Conservation (phyloP, 2,797 vertebrate genomes). For the Helostoma temminkii region DNA sequence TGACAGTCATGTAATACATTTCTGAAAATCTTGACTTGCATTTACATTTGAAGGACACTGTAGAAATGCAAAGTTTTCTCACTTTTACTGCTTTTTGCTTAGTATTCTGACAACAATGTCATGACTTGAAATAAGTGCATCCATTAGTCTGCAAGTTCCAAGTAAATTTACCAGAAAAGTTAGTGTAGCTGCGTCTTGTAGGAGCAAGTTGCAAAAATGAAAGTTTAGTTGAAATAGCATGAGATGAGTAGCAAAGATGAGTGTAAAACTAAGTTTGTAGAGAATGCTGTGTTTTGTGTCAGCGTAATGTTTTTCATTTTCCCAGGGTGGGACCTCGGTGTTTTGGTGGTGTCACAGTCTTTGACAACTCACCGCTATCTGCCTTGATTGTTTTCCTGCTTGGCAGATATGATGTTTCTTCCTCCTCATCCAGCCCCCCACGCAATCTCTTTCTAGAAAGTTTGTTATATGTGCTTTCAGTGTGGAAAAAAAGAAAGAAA, state of each 20-base stretch:
- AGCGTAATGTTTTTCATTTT: constrained; percentile 65
- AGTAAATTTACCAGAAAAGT: constrained; percentile 59
- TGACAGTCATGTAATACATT: neutral
- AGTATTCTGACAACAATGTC: constrained; percentile 41
- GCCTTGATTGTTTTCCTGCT: constrained; percentile 74
- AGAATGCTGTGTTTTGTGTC: constrained; percentile 51
- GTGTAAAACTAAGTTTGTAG: constrained; percentile 28
- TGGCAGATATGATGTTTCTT: constrained; percentile 72
- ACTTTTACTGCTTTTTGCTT: constrained; percentile 30
- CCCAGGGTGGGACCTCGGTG: constrained; percentile 56
- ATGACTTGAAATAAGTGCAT: constrained; percentile 45
- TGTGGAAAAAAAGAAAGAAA: constrained; percentile 7
- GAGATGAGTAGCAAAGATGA: constrained; percentile 32
- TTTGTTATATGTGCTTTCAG: constrained; percentile 71
- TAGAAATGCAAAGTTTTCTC: constrained; percentile 17
- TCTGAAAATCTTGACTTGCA: neutral
- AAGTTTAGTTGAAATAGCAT: constrained; percentile 37
- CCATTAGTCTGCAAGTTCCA: constrained; percentile 48
- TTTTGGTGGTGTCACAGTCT: constrained; percentile 67
- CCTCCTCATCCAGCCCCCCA: constrained; percentile 52
- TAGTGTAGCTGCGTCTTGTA: constrained; percentile 47
- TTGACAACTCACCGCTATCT: constrained; percentile 66
- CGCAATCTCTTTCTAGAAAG: constrained; percentile 70
- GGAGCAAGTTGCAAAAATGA: constrained; percentile 46
- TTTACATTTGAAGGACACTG: neutral